A percentile compares a stretch with the other conserved stretches of the same genome.
These are phyloP conservation scores for Cossypha polioptera DNA, from an alignment of 2,797 vertebrate species.

Conservation along the genomic window DNA sequence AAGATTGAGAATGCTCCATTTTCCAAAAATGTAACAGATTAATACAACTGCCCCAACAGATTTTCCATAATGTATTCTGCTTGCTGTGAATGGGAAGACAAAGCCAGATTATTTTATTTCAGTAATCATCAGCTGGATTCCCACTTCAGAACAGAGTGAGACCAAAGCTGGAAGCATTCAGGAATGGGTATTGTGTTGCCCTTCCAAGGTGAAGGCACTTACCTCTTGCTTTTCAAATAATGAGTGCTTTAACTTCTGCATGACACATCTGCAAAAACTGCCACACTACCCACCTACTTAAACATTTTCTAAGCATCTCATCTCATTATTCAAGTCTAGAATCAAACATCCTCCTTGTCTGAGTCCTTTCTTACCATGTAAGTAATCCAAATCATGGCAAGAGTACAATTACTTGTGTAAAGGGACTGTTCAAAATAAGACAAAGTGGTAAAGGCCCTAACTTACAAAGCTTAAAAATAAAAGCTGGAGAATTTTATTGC, in stretches of 20 bases:
- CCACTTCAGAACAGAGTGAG: background rate
- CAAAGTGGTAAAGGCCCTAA: background rate
- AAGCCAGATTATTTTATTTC: slow-evolving; percentile 2
- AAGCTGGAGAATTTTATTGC: background rate
- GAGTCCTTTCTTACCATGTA: background rate
- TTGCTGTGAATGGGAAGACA: background rate
- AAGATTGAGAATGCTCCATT: background rate
- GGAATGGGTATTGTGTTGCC: rapidly evolving
- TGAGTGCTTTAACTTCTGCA: background rate
- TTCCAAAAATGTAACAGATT: slow-evolving; percentile 12
- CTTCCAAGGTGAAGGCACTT: background rate
- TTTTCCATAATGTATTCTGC: background rate
- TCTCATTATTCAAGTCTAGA: background rate
- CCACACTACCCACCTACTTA: background rate
- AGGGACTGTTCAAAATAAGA: background rate
- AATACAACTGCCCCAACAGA: background rate
- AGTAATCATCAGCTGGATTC: background rate
- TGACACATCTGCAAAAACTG: background rate
- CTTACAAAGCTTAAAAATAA: background rate
- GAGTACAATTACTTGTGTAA: background rate
- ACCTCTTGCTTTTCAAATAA: background rate
- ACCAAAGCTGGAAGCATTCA: background rate
- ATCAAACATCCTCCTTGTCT: background rate
- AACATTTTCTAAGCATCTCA: background rate
- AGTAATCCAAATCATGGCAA: background rate